Evolutionary conservation across 1,140 invertebrate genomes (phyloP), one percentile per base, ranked within the genome.

Genomic region (Drosophila carrolli): DNA sequence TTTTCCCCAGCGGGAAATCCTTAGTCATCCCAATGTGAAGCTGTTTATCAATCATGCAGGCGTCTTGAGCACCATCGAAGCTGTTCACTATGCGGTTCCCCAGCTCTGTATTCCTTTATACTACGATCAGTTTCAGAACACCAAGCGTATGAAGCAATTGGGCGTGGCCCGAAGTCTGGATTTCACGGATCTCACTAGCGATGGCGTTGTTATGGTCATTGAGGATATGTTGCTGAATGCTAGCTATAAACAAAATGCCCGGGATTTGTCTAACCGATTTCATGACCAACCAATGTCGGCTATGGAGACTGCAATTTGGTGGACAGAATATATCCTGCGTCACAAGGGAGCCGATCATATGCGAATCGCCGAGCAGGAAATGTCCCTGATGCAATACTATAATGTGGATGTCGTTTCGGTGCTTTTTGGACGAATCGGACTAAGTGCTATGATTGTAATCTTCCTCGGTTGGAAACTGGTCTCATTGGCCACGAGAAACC

Each of bases 31-130:
- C 13, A 93, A 93, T 29, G 78, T 91, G 0, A 92, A 91, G 51
- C 46, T 93, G 0, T 95, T 95, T 67, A 93, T 95, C 9, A 94
- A 93, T 11, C 94, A 95, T 58, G 94, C 93, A 38, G 95, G 94
- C 0, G 82, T 93, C 0, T 83, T 94, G 11, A 81, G 91, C 11
- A 74, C 91, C 0, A 92, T 92, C 14, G 94, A 95, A 73, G 91
- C 93, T 0, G 78, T 94, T 2, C 79, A 85, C 48, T 65, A 68
- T 41, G 72, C 56, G 0, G 65, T 85, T 3, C 85, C 85, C 0
- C 37, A 73, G 47, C 61, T 90, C 1, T 71, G 68, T 13, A 6
- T 90, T 2, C 85, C 86, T 0, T 4, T 85, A 5, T 86, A 71
- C 16, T 82, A 51, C 14, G 85, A 90, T 62, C 85, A 90, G 27